Percentiles rank a stretch among this genome's conserved stretches.
Evolutionary conservation across 2,113 vertebrate species (phyloP).

Genomic region (Regulus satrapa): DNA sequence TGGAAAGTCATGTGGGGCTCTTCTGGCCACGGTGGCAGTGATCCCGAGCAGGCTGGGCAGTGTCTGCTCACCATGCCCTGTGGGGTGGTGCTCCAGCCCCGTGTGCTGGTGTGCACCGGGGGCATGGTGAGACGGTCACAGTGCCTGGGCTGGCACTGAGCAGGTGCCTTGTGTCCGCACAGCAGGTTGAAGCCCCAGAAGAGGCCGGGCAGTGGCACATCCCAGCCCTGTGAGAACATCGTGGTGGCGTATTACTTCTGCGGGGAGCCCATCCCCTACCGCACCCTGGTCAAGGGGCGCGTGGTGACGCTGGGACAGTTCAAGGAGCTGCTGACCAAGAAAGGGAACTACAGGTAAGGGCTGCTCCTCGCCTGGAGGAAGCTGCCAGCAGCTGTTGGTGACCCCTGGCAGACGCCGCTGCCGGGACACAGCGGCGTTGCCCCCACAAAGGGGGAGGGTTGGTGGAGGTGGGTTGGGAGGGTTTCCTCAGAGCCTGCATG

Average conservation of each 20-base stretch:
- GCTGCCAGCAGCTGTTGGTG: neutral
- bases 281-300: constrained; percentile 86
- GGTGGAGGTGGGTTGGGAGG: neutral
- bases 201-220: constrained; percentile 40
- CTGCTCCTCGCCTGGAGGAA: fast-evolving
- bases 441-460: neutral
- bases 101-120: fast-evolving
- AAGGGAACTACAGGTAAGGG: constrained; percentile 85
- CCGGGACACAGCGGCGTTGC: fast-evolving
- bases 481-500: fast-evolving
- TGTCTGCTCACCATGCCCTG: fast-evolving
- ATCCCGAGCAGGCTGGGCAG: neutral
- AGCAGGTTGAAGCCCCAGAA: constrained; percentile 84
- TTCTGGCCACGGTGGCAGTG: neutral
- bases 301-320: constrained; percentile 92
- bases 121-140: neutral
- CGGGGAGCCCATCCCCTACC: constrained; percentile 93
- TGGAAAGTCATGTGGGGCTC: fast-evolving
- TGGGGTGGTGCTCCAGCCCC: neutral
- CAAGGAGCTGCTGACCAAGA: constrained; percentile 93
- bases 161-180: neutral
- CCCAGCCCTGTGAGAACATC: constrained; percentile 82
- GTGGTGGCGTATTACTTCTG: constrained; percentile 97
- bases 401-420: neutral
- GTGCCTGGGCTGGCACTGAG: neutral